Percentiles rank a stretch among this genome's conserved stretches.
Evolutionary conservation across 2,888 invertebrate species (phyloP).

Genomic region (Celastrina argiolus): DNA sequence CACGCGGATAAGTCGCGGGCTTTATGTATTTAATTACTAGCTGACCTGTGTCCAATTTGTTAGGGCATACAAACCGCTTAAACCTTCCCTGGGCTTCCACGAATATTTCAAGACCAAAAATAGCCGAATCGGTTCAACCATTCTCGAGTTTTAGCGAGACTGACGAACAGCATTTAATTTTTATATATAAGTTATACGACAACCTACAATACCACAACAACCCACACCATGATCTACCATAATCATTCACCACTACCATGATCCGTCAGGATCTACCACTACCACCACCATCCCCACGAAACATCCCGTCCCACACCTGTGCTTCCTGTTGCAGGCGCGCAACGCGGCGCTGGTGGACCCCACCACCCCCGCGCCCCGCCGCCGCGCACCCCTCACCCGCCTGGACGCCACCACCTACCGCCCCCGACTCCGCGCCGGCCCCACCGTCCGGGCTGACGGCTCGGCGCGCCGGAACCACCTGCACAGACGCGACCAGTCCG

Average conservation of each 20-base stretch:
- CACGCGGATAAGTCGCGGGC: too few species aligned
- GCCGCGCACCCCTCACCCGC: conserved; percentile 42
- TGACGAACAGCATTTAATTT: too few species aligned
- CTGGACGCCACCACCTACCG: conserved; percentile 63
- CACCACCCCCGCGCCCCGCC: conserved; percentile 33
- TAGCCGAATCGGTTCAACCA: too few species aligned
- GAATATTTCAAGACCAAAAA: too few species aligned
- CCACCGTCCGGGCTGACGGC: conserved; percentile 40
- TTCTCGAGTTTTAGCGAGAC: too few species aligned
- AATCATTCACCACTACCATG: too few species aligned
- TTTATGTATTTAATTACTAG: too few species aligned
- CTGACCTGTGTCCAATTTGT: too few species aligned
- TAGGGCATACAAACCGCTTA: too few species aligned
- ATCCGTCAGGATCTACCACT: too few species aligned
- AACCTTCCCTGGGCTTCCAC: too few species aligned
- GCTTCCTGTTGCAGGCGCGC: conserved; percentile 75
- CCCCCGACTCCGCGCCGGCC: conserved; percentile 50
- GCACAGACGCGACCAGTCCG: conserved; percentile 51
- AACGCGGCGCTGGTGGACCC: conserved; percentile 59
- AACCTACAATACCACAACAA: conserved; percentile 6
- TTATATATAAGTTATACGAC: too few species aligned
- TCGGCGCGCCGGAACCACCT: conserved; percentile 41
- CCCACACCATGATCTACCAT: not conserved
- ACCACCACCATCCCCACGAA: conserved; percentile 29
- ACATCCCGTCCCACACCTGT: conserved; percentile 40